Evolutionary conservation across 2,888 invertebrate genomes (phyloP), one percentile per base, ranked within the genome.

Genomic region (Taenaris catops): DNA sequence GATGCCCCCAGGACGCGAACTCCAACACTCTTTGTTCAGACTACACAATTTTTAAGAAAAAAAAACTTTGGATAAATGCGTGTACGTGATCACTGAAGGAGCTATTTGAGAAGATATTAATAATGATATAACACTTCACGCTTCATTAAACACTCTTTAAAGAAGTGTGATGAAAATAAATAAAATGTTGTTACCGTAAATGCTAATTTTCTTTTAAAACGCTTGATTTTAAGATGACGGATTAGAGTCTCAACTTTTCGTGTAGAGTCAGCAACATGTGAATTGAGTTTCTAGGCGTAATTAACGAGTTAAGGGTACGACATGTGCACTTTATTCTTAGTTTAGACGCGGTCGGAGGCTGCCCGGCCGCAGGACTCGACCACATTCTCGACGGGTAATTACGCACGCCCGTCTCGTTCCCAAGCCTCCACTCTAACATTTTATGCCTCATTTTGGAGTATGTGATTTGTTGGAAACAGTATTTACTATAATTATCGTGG

Each of bases 341-440:
- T 76, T 73, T 64, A 72, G 74, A 62, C 64, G 60, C 53, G 65
- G 69, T 56, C 51, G 62, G 63, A 68, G 69, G 63, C 66, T 60
- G 68, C 42, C 54, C 61, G 57, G 73, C 70, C 72, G 63, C 75
- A 75, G 76, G 74, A 72, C 70, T 64, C 55, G 61, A 70, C 72
- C 76, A 73, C 81, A 80, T 83, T 83, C 81, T 69, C 72, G 75
- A 53, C 69, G 74, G 76, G 73, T 75, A 81, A 83, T 83, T 83
- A 83, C 78, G 71, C 72, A 71, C 73, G 74, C 69, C 61, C 66
- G 67, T 70, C 68, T 69, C 69, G 69, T 74, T 79, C 72, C 75
- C 78, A 78, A 73, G 75, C 71, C 59, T 63, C 63, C 51, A 61
- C 68, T 74, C 66, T 76, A 71, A 73, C 74, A 70, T 80, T 81